Conservation (phyloP, 2,888 invertebrate genomes). For the Lordiphosa andalusiaca region DNA sequence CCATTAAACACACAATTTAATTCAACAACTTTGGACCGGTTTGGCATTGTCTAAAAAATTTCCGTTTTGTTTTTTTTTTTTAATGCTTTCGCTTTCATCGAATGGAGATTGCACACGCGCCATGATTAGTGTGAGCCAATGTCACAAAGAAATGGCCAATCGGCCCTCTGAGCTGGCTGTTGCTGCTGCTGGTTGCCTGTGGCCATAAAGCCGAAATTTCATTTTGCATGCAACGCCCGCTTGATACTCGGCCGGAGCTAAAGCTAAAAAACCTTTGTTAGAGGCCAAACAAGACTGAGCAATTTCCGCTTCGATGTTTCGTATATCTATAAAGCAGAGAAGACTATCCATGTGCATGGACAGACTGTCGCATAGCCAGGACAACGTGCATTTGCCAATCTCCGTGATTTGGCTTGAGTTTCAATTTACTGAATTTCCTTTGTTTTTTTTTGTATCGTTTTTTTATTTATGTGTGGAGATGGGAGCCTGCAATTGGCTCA, state of each 20-base stretch:
- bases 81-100: not conserved
- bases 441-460: not conserved
- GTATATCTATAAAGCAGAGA: conserved; percentile 3
- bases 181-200: conserved; percentile 3
- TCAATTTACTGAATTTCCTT: not conserved
- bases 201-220: conserved; percentile 35
- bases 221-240: conserved; percentile 33
- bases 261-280: conserved; percentile 4
- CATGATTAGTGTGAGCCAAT: conserved; percentile 4
- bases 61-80: not conserved
- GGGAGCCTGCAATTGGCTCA: not conserved
- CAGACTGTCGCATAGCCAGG: conserved; percentile 2
- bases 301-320: conserved; percentile 32
- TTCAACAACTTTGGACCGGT: conserved; percentile 8
- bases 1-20: conserved; percentile 30
- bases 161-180: not conserved
- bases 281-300: conserved; percentile 15
- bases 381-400: conserved; percentile 1
- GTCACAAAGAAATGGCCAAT: not conserved
- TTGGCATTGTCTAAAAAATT: not conserved
- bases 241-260: conserved; percentile 1
- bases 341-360: conserved; percentile 1
- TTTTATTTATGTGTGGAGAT: not conserved
- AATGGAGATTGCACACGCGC: conserved; percentile 6
- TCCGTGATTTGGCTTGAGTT: conserved; percentile 4